Evolutionary conservation across 2,888 invertebrate genomes (phyloP).

Genomic region (Apamea monoglypha): DNA sequence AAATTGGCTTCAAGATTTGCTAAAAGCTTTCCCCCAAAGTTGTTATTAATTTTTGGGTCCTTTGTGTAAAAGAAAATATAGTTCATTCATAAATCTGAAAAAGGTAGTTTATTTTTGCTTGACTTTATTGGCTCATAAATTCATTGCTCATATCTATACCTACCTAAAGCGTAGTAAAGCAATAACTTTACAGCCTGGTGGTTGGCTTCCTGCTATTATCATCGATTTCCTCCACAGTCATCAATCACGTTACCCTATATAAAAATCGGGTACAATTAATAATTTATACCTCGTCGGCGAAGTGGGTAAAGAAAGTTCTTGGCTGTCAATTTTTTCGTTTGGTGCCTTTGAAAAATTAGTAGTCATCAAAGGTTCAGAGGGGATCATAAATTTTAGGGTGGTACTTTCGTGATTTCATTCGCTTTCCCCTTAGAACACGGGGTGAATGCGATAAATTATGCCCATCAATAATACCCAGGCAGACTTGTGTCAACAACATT

Average conservation of each 20-base stretch:
- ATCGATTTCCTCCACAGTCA: conserved; percentile 62
- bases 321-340: conserved; percentile 75
- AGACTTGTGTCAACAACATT: conserved; percentile 86
- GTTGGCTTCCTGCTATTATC: conserved; percentile 60
- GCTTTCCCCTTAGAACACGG: conserved; percentile 84
- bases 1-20: neutral
- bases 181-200: conserved; percentile 42
- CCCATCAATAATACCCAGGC: conserved; percentile 86
- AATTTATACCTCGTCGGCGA: conserved; percentile 72
- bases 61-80: neutral
- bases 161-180: conserved; percentile 2
- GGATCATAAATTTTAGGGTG: conserved; percentile 86
- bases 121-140: conserved; percentile 41
- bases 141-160: conserved; percentile 12
- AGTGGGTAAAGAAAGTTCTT: conserved; percentile 71
- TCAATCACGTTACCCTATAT: conserved; percentile 66
- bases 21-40: neutral
- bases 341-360: conserved; percentile 83
- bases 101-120: conserved; percentile 20
- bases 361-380: conserved; percentile 83
- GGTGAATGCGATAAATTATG: conserved; percentile 86
- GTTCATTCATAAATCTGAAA: conserved; percentile 20
- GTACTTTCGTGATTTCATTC: conserved; percentile 84
- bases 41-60: neutral
- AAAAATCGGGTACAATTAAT: conserved; percentile 71